These are phyloP conservation scores for Spilosoma lubricipeda DNA, from an alignment of 2,888 invertebrate species.

Conservation along the genomic window DNA sequence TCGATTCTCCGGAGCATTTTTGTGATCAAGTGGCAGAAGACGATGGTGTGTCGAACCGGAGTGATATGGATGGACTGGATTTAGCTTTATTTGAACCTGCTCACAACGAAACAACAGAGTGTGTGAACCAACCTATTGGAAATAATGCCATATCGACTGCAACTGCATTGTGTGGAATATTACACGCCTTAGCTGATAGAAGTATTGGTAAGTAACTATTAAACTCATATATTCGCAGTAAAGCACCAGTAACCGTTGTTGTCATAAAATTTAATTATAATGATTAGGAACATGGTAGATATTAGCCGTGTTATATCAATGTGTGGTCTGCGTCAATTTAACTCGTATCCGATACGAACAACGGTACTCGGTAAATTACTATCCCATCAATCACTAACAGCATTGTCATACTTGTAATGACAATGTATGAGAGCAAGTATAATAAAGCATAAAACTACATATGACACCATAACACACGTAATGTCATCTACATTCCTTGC, in stretches of 20 bases:
- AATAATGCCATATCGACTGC: constrained; percentile 60
- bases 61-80: constrained; percentile 89
- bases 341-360: constrained; percentile 82
- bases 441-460: constrained; percentile 51
- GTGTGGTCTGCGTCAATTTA: constrained; percentile 69
- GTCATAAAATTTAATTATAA: constrained; percentile 71
- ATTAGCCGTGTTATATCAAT: constrained; percentile 56
- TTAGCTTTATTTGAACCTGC: constrained; percentile 89
- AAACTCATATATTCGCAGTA: constrained; percentile 61
- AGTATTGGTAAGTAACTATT: constrained; percentile 72
- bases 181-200: constrained; percentile 72
- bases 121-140: constrained; percentile 54
- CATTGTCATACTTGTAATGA: constrained; percentile 77
- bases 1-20: constrained; percentile 81
- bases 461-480: constrained; percentile 36
- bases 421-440: constrained; percentile 56
- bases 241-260: constrained; percentile 61
- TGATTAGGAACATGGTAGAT: constrained; percentile 70
- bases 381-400: constrained; percentile 79
- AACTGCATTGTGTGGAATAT: constrained; percentile 75
- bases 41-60: constrained; percentile 78
- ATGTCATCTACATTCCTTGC: constrained; percentile 33
- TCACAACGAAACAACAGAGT: constrained; percentile 67
- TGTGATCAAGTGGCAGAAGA: constrained; percentile 75
- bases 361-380: constrained; percentile 80